Base-by-base conservation (phyloP, 1,140 invertebrate genomes). In the Drosophila teissieri region DNA sequence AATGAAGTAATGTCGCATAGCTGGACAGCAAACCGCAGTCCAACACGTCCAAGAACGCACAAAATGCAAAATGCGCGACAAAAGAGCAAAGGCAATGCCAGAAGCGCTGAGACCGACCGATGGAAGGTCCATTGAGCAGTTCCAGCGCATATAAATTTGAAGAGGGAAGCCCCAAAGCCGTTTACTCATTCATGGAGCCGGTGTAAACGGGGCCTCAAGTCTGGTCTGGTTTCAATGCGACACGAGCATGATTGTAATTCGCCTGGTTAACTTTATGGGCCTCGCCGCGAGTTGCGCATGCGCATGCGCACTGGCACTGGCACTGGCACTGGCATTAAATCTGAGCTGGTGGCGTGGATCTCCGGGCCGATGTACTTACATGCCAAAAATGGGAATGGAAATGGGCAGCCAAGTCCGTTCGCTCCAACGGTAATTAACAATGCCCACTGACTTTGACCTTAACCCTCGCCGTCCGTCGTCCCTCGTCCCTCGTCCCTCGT, bases 371-470 rank as follows among this genome's bases (percentile, higher is more conserved):
- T 64, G 70, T 55, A 74, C 72, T 64, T 56, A 76, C 58, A 68
- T 65, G 73, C 67, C 74, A 76, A 73, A 64, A 63, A 79, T 86
- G 83, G 83, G 53, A 58, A 64, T 67, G 69, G 57, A 48, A 51
- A 51, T 51, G 48, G 48, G 72, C 64, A 79, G 67, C 65, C 60
- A 57, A 53, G 64, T 69, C 67, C 45, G 56, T 64, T 54, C 14
- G 72, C 69, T 78, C 44, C 78, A 79, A 76, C 61, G 73, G 84
- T 78, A 88, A 88, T 88, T 89, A 88, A 70, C 80, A 75, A 84
- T 80, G 73, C 88, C 82, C 80, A 65, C 80, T 78, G 84, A 89
- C 84, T 89, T 89, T 88, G 84, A 88, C 84, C 84, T 88, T 88
- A 89, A 88, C 84, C 86, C 80, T 80, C 63, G 78, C 39, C 49